phyloP scores from a whole-genome alignment of 2,797 vertebrate genomes.

The Mus spretus region DNA sequence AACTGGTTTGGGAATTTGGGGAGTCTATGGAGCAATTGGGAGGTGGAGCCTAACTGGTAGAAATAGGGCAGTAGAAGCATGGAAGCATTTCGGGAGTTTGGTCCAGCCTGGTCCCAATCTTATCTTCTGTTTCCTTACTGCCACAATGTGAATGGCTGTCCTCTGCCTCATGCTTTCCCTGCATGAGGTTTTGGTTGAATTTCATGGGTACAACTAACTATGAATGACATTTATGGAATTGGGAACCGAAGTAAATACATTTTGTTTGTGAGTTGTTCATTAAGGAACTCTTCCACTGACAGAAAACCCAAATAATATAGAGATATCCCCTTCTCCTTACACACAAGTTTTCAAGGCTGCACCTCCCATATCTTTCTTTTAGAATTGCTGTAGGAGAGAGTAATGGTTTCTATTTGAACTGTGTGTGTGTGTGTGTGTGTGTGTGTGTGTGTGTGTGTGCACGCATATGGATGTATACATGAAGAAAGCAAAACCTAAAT shows the following conservation, averaged over 20 bases:
- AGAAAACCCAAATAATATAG: too few relatives aligned
- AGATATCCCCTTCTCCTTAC: neutral
- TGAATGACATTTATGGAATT: neutral
- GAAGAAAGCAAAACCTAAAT: too few relatives aligned
- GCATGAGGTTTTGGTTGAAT: neutral
- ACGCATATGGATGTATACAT: too few relatives aligned
- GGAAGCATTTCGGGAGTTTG: neutral
- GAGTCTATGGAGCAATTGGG: neutral
- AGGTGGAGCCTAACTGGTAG: neutral
- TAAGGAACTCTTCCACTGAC: neutral
- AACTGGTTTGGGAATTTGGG: neutral
- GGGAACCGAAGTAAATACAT: neutral
- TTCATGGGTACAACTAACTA: neutral
- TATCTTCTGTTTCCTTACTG: too few relatives aligned
- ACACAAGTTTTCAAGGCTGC: neutral
- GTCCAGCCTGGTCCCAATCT: neutral
- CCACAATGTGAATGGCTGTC: neutral
- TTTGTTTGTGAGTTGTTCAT: too few relatives aligned
- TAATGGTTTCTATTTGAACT: neutral
- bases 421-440: too few relatives aligned
- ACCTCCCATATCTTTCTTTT: neutral
- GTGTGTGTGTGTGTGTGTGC: neutral
- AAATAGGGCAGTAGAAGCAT: neutral
- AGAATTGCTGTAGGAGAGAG: neutral
- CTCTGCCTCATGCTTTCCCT: neutral